Base-by-base conservation (phyloP, 2,888 invertebrate genomes). In the Hylaea fasciaria region DNA sequence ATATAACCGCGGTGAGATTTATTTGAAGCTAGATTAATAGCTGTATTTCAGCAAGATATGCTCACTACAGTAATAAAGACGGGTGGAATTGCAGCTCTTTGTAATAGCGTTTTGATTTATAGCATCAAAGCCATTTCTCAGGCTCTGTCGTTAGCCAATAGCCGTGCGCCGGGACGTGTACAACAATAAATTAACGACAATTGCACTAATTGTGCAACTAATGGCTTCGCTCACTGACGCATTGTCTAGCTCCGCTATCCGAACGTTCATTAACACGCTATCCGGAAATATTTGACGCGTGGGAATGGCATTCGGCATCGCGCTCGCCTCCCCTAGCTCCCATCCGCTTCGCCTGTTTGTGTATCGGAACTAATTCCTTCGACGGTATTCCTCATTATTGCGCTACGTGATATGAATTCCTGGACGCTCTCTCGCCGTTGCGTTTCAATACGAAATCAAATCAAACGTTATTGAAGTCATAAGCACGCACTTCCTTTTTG, bases 181-280 rank as follows among this genome's bases (percentile, higher is more conserved):
- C 81, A 70, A 82, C 83, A 81, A 89, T 90, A 88, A 88, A 91
- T 91, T 90, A 87, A 86, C 85, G 81, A 85, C 90, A 90, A 91
- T 91, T 90, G 90, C 87, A 87, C 85, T 89, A 92, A 91, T 91
- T 91, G 90, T 86, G 85, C 86, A 86, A 86, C 82, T 89, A 89
- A 88, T 87, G 85, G 86, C 74, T 78, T 73, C 74, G 77, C 78
- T 85, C 83, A 74, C 80, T 86, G 83, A 83, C 82, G 86, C 87
- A 85, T 87, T 89, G 89, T 89, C 87, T 87, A 85, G 84, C 82
- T 78, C 74, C 69, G 77, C 82, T 78, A 81, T 76, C 77, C 78
- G 77, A 81, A 71, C 82, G 80, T 83, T 84, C 80, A 86, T 87
- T 86, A 82, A 76, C 68, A 69, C 77, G 68, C 73, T 74, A 79